Percentiles rank a stretch among this genome's conserved stretches.
Conservation (phyloP, 2,888 invertebrate genomes). For the Drosophila niveifrons region DNA sequence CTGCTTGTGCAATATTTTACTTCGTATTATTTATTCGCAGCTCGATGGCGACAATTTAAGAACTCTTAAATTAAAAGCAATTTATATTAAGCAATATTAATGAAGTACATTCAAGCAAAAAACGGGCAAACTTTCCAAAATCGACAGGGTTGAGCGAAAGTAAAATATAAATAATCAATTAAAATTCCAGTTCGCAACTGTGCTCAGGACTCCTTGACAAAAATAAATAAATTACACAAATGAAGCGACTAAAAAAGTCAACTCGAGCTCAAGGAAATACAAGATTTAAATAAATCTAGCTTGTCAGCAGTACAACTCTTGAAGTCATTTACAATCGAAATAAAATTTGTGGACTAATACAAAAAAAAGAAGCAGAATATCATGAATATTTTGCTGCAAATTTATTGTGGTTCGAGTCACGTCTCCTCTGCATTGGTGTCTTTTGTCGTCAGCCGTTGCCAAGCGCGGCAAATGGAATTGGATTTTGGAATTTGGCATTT, state of each 20-base stretch:
- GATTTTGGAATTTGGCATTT: conserved; percentile 35
- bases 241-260: background rate
- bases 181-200: background rate
- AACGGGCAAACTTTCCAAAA: background rate
- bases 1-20: conserved; percentile 16
- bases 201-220: background rate
- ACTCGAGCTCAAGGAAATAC: background rate
- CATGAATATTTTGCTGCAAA: conserved; percentile 30
- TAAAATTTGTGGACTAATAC: conserved; percentile 24
- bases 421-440: conserved; percentile 37
- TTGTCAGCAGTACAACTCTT: background rate
- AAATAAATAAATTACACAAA: conserved; percentile 5
- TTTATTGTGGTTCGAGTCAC: conserved; percentile 45
- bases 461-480: conserved; percentile 34
- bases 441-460: conserved; percentile 16
- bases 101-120: conserved; percentile 4
- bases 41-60: background rate
- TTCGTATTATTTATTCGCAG: conserved; percentile 17
- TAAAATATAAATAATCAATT: conserved; percentile 24
- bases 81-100: conserved; percentile 11
- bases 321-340: conserved; percentile 26
- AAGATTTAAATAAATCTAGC: background rate
- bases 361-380: conserved; percentile 14
- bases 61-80: conserved; percentile 26
- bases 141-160: conserved; percentile 5